phyloP scores from a whole-genome alignment of 2,113 vertebrate genomes.

The Microcebus lehilahytsara region DNA sequence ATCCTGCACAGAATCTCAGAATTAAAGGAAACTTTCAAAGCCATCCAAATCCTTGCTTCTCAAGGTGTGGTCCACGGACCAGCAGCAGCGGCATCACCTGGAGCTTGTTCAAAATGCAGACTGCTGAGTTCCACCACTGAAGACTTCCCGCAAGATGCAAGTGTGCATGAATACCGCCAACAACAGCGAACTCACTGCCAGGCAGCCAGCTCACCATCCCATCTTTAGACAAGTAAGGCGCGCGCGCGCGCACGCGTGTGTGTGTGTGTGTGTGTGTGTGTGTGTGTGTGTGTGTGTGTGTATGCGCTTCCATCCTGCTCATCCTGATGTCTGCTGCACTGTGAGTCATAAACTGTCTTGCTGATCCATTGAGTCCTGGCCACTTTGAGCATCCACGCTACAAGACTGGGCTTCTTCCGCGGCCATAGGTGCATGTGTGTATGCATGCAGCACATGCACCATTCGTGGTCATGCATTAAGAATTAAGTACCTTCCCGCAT shows the following conservation, averaged over 20 bases:
- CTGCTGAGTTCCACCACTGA: neutral
- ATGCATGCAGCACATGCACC: neutral
- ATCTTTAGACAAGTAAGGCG: neutral
- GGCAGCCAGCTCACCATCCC: neutral
- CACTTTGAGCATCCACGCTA: neutral
- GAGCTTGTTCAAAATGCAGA: neutral
- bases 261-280: neutral
- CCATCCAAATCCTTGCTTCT: neutral
- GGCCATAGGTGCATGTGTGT: rapidly evolving
- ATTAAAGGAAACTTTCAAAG: neutral
- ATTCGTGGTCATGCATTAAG: neutral
- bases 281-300: rapidly evolving
- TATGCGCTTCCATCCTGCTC: neutral
- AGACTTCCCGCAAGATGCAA: neutral
- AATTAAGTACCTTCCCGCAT: neutral
- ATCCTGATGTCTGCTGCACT: neutral
- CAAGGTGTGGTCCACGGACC: neutral
- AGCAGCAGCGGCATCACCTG: rapidly evolving
- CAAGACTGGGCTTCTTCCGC: neutral
- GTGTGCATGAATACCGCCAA: rapidly evolving
- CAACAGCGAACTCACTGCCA: neutral
- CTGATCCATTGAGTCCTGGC: neutral
- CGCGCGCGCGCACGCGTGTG: too few species aligned
- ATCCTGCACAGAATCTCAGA: neutral
- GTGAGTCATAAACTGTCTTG: neutral